Evolutionary conservation across 2,797 vertebrate genomes (phyloP), one percentile per base, ranked within the genome.

Genomic region (Falco peregrinus): DNA sequence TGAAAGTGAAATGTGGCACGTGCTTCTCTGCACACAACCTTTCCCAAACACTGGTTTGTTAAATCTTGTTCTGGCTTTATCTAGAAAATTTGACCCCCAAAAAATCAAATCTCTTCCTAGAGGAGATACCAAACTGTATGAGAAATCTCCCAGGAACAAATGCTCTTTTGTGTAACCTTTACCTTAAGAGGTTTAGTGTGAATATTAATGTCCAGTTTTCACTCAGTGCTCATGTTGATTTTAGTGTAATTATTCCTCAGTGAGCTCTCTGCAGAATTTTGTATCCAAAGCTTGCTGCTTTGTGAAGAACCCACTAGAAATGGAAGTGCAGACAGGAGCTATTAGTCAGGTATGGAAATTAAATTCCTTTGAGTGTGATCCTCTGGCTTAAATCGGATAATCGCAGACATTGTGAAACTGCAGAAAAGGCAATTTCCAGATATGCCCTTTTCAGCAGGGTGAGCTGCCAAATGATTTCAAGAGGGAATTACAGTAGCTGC

Each of bases 321-420:
- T 65, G 24, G n/a, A 68, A 84, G 18, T 5, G 1, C 47, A 92
- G 75, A 90, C 54, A 86, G 82, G 6, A 89, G 47, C 35, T 85
- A 86, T 94, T 89, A 93, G 48, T 85, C 68, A 96, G 73, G 69
- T 92, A 93, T 78, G 73, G 90, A 96, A 89, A 94, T 96, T 81
- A 47, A 92, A 25, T 89, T 94, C 3, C 64, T 88, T 33, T 10
- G 12, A 78, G 73, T 63, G 50, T 93, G 81, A 93, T 94, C 22
- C 43, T 81, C 11, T 3, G 9, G 43, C 65, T 95, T 91, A 93
- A 94, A 93, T 35, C 9, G 13, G 69, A 75, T 96, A 94, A 95
- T 96, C 18, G 0, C 50, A 84, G 61, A 70, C 57, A 60, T 9
- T 81, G 51, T 89, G 69, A 94, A 94, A 87, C 61, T 94, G 87